These are phyloP conservation scores for Garra rufa DNA, from an alignment of 2,113 vertebrate species.

Conservation along the genomic window DNA sequence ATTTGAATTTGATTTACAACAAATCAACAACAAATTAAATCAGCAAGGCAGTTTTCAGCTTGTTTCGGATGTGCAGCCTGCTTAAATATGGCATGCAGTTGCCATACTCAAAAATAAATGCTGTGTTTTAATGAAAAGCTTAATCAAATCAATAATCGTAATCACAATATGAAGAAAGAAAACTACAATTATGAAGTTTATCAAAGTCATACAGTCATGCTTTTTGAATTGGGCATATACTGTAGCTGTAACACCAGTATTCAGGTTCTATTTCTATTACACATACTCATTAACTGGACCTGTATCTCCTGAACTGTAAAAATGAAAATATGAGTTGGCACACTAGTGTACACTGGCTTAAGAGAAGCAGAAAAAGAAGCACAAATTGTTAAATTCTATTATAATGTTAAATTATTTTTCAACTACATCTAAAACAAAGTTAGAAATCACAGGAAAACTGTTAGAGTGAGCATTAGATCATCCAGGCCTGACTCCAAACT, in stretches of 20 bases:
- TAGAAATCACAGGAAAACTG: not conserved
- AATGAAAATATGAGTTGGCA: not conserved
- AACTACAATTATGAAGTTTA: not conserved
- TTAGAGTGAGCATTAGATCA: constrained; percentile 3
- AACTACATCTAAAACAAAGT: not conserved
- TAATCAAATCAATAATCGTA: too few relatives aligned
- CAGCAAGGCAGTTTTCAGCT: too few relatives aligned
- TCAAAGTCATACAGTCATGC: not conserved
- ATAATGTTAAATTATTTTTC: not conserved
- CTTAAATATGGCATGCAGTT: too few relatives aligned
- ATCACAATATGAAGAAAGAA: too few relatives aligned
- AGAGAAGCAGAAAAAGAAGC: not conserved
- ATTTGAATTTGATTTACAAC: too few relatives aligned
- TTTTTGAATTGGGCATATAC: not conserved
- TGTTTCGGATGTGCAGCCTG: too few relatives aligned
- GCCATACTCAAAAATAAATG: too few relatives aligned
- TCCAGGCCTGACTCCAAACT: not conserved
- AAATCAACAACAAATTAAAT: too few relatives aligned
- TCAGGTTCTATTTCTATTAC: not conserved
- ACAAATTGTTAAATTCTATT: not conserved
- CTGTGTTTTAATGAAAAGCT: too few relatives aligned
- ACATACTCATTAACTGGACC: not conserved
- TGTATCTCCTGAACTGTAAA: not conserved
- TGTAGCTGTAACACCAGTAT: not conserved
- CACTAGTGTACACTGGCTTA: not conserved